Evolutionary conservation across 53 echinoderm and acorn worm genomes (phyloP).

Genomic region (Astropecten irregularis): DNA sequence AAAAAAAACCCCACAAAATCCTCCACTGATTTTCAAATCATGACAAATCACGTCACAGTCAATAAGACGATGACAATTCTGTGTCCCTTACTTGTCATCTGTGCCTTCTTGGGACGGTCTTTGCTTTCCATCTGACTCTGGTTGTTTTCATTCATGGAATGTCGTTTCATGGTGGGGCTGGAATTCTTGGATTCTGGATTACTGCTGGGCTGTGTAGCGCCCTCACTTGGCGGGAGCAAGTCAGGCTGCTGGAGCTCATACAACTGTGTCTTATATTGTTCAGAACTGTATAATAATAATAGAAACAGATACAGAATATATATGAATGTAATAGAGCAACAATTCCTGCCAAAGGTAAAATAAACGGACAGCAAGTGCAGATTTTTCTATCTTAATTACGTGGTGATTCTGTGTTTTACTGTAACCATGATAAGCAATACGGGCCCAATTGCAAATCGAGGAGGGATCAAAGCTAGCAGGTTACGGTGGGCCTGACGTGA

Average conservation of each 20-base stretch:
- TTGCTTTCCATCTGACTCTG: slow-evolving; percentile 48
- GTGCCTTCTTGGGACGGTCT: slow-evolving; percentile 63
- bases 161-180: slow-evolving; percentile 68
- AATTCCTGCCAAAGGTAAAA: no score
- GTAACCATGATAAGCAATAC: no score
- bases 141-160: background rate
- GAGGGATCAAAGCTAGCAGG: no score
- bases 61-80: no score
- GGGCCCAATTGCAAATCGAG: no score
- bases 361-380: background rate
- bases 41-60: no score
- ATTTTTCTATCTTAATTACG: background rate
- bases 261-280: slow-evolving; percentile 75
- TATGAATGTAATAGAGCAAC: no score
- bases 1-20: background rate
- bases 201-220: slow-evolving; percentile 19
- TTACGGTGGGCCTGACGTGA: no score
- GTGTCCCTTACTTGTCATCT: slow-evolving; percentile 68
- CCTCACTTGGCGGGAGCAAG: slow-evolving; percentile 36
- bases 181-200: slow-evolving; percentile 43
- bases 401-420: background rate
- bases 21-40: no score
- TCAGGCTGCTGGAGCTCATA: slow-evolving; percentile 71
- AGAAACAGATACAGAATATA: no score
- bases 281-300: slow-evolving; percentile 55